Evolutionary conservation across 1,140 invertebrate genomes (phyloP), one percentile per base, ranked within the genome.

Genomic region (Olivierus martensii): DNA sequence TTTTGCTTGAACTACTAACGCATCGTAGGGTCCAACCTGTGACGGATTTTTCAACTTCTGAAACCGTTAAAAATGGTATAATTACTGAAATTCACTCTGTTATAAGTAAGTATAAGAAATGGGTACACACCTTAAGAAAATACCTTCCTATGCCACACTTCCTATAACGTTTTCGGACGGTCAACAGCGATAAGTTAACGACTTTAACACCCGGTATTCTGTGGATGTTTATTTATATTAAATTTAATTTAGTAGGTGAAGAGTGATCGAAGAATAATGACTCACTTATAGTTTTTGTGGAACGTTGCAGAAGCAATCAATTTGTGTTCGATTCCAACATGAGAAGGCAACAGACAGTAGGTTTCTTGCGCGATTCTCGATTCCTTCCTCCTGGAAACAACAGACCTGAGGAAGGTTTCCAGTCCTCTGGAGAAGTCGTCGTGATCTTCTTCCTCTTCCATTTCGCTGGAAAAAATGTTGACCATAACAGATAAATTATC

Each of bases 1-100:
- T 51, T 71, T 69, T 36, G 68, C 68, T 58, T 70, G 67, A 1
- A 70, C 67, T 10, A 71, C 68, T 3, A 71, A 55, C 18, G 69
- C 70, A 57, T 71, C 69, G 60, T 68, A 69, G 18, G 65, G 63
- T 11, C 70, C 70, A 10, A 69, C 66, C 17, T 70, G 62, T 35
- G 62, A 59, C 6, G 68, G 66, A 21, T 66, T 67, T 48, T 70
- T 63, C 15, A 70, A 49, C 65, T 68, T 67, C 69, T 72, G 59
- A 14, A 63, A 38, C 9, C 19, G 51, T 28, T 6, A 9, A 49
- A 51, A 53, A 6, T 18, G 17, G 12, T 15, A 11, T 15, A 53
- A 28, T 28, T 28, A 28, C 2, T 2, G 9, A 28, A n/a, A n/a
- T n/a, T n/a, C n/a, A n/a, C n/a, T n/a, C n/a, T n/a, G n/a, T n/a